phyloP scores from a whole-genome alignment of 2,888 invertebrate genomes.

The Leptinotarsa haldemani region DNA sequence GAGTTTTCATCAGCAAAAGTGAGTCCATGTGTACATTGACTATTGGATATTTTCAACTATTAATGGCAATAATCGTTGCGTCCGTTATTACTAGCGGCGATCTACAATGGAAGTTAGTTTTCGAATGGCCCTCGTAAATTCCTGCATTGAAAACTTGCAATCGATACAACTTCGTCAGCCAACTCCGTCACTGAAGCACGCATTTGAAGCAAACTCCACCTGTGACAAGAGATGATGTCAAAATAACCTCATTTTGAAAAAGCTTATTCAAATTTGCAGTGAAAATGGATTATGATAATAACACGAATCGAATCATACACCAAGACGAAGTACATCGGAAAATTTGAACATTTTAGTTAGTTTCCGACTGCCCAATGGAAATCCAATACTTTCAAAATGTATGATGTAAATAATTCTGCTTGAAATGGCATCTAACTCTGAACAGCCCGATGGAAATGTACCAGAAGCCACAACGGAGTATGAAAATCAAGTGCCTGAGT shows the following conservation, averaged over 20 bases:
- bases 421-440: conserved; percentile 17
- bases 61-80: too few species aligned
- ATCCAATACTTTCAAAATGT: background rate
- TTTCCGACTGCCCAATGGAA: background rate
- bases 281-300: background rate
- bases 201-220: background rate
- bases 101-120: background rate
- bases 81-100: too few species aligned
- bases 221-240: conserved; percentile 10
- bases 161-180: conserved; percentile 12
- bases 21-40: too few species aligned
- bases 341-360: background rate
- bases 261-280: background rate
- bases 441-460: background rate
- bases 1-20: too few species aligned
- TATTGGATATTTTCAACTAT: too few species aligned
- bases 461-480: background rate
- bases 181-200: background rate
- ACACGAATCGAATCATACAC: background rate
- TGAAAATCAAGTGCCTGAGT: conserved; percentile 56
- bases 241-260: conserved; percentile 6
- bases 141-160: background rate
- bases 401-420: background rate
- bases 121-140: background rate
- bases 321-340: background rate